phyloP scores from a whole-genome alignment of 1,140 invertebrate species.

The Nylanderia fulva region DNA sequence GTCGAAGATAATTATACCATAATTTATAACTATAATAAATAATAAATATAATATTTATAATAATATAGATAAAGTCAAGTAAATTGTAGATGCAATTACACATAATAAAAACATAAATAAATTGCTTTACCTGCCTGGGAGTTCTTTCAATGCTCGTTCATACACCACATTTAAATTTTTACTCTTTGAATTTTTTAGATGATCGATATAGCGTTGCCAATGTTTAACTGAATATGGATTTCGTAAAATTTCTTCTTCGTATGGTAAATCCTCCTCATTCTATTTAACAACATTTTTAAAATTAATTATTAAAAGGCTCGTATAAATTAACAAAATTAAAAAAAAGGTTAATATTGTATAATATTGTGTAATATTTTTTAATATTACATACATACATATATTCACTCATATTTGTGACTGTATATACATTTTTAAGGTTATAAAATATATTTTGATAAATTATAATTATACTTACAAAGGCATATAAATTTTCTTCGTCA shows the following conservation, averaged over 20 bases:
- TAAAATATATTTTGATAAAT: slow-evolving; percentile 22
- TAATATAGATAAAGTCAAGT: background rate
- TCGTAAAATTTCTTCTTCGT: slow-evolving; percentile 98
- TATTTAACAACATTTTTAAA: slow-evolving; percentile 82
- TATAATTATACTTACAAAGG: slow-evolving; percentile 77
- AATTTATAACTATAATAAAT: slow-evolving; percentile 94
- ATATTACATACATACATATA: no score
- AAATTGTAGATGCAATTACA: background rate
- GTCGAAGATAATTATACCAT: slow-evolving; percentile 98
- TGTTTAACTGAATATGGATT: slow-evolving; percentile 99
- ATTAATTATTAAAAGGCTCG: no score
- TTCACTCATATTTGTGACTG: background rate
- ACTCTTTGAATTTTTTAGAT: slow-evolving; percentile 94
- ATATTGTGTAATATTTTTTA: no score
- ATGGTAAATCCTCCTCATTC: slow-evolving; percentile 98
- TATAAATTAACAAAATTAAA: no score
- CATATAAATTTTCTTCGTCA: slow-evolving; percentile 75
- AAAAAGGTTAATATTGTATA: no score
- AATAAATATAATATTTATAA: slow-evolving; percentile 23
- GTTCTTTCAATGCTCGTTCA: slow-evolving; percentile 97
- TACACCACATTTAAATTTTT: slow-evolving; percentile 96
- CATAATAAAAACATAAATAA: slow-evolving; percentile 5
- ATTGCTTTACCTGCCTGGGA: slow-evolving; percentile 92
- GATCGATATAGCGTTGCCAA: slow-evolving; percentile 99
- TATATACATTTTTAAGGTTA: no score